Base-by-base conservation (phyloP, 92 coral and sea anemone genomes). In the Ricordea florida region DNA sequence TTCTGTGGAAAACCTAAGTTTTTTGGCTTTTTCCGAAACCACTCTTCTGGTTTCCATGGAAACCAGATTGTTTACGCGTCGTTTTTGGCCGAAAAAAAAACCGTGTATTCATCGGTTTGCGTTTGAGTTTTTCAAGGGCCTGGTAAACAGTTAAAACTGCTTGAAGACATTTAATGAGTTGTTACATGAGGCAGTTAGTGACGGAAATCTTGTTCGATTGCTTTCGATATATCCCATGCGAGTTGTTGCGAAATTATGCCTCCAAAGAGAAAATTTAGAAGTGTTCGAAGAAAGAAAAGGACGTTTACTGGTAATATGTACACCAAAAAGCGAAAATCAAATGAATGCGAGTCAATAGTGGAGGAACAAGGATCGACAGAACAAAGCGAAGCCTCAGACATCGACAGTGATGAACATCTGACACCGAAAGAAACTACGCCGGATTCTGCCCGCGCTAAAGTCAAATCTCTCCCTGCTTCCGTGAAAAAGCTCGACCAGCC, bases 301-400 rank as follows among this genome's bases (percentile, higher is more conserved):
- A 73, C 38, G 68, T 74, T 74, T 74, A 41, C 74, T n/a, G 81
- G 81, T 24, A 59, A 74, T 13, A 13, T 6, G 41, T 74, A 41
- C 41, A 58, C 72, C n/a, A 41, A 29, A 28, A 17, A 29, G 17
- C 10, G 22, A 10, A 43, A 79, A 16, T 57, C 28, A 25, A 26
- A 27, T 10, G 57, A 44, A 27, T 41, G 27, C 0, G 81, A 74
- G 24, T 34, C 69, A 15, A 53, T 28, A 26, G 36, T 34, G 25
- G 53, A 57, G 50, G 31, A 57, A 42, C 40, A 72, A 31, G 64
- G 32, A 49, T 52, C 53, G 57, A 66, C 61, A 43, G 69, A 52
- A 28, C 17, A 60, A 43, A 37, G 69, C 28, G 78, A 79, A 29
- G 48, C 5, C 11, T 14, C 78, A 20, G 50, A 35, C 38, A 37